Evolutionary conservation across 2,888 invertebrate genomes (phyloP), one percentile per base, ranked within the genome.

Genomic region (Silvanus unidentatus): DNA sequence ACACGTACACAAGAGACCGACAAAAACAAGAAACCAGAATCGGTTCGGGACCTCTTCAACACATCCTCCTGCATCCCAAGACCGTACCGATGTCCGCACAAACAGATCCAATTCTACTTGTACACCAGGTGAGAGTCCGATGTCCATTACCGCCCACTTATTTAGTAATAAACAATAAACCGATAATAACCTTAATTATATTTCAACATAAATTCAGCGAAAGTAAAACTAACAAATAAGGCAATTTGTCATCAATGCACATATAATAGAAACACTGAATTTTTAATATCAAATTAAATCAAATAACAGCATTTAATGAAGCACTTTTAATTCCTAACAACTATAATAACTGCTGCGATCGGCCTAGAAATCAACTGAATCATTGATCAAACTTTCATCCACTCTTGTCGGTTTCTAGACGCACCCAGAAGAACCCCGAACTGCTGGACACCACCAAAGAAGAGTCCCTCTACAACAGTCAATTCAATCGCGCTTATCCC

Each of bases 41-140:
- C 78, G 27, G 72, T 82, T 28, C 74, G 74, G 47, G 85, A 88
- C 57, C 75, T 88, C 4, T 85, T 84, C 65, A 86, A 88, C 62
- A 89, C 86, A 2, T 79, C 82, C 2, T 90, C 90, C 3, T 90
- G 90, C 62, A 81, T 90, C 43, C 84, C 82, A 44, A 86, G 84
- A 36, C 90, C 90, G 0, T 88, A 79, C 65, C 77, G 77, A 42
- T 91, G 90, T 70, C 90, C 90, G 9, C 89, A 91, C 71, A 86
- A 84, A 0, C 82, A 82, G 64, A 90, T 91, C 67, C 81, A 88
- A 60, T 89, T 87, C 69, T 90, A 79, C 70, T 71, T 91, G 6
- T 90, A 88, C 59, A 91, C 90, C 1, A 82, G 85, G 86, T 84
- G 73, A 62, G 56, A 22, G n/a, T n/a, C n/a, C n/a, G n/a, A 22